phyloP scores from a whole-genome alignment of 2,113 vertebrate species.

The pig (Sus scrofa) region DNA sequence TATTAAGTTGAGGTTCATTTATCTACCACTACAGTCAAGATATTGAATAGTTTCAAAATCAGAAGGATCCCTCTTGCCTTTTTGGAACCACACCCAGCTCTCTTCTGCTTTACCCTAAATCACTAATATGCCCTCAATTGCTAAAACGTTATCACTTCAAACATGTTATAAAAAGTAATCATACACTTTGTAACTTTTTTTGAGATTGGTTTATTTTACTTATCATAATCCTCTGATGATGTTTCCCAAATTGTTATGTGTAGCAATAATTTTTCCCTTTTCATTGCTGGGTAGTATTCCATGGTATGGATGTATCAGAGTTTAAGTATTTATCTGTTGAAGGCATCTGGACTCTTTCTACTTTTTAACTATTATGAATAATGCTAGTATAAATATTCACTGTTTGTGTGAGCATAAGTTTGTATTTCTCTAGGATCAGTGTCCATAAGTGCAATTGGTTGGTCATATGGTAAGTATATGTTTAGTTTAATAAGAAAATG shows the following conservation, averaged over 20 bases:
- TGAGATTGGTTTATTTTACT: neutral
- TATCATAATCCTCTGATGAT: neutral
- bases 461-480: neutral
- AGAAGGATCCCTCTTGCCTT: neutral
- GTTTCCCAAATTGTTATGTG: neutral
- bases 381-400: neutral
- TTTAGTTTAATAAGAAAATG: constrained; percentile 52
- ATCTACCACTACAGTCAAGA: neutral
- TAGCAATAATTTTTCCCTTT: neutral
- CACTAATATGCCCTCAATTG: neutral
- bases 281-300: neutral
- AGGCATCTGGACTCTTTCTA: neutral
- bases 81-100: neutral
- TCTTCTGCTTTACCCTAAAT: neutral
- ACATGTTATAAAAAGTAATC: neutral
- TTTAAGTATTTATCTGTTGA: neutral
- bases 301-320: neutral
- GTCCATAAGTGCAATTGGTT: neutral
- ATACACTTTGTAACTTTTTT: neutral
- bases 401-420: constrained; percentile 21
- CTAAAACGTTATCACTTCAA: constrained; percentile 19
- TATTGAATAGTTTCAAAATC: neutral
- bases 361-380: constrained; percentile 39
- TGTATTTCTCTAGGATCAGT: constrained; percentile 36
- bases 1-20: neutral